Percentiles rank a stretch among this genome's conserved stretches.
These are phyloP conservation scores for Ovibos moschatus DNA, from an alignment of 2,113 vertebrate species.

Conservation along the genomic window DNA sequence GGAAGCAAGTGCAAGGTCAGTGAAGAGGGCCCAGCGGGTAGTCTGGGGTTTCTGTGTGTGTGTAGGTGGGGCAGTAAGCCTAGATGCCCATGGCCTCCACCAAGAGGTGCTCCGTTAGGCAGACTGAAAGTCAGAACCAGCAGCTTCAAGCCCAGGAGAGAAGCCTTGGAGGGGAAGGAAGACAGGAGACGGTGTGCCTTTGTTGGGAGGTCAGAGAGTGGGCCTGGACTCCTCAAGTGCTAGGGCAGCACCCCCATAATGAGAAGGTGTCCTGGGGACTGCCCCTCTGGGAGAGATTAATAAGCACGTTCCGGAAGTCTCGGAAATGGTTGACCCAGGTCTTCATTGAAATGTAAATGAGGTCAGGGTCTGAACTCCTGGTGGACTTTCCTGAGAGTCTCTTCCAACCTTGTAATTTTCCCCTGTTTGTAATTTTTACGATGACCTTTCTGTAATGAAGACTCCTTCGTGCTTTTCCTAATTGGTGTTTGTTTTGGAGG, in stretches of 20 bases:
- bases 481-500: slow-evolving; percentile 29
- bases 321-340: background rate
- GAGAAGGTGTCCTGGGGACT: background rate
- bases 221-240: background rate
- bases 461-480: background rate
- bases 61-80: rapidly evolving
- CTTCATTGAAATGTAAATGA: background rate
- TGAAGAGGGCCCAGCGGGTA: background rate
- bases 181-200: background rate
- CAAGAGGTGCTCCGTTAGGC: background rate
- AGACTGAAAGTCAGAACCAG: background rate
- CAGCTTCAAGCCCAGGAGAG: background rate
- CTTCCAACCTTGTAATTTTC: slow-evolving; percentile 1
- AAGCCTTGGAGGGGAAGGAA: background rate
- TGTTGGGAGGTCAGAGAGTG: too few species aligned
- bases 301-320: background rate
- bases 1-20: background rate
- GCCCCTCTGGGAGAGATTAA: background rate
- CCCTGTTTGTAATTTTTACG: background rate
- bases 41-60: background rate
- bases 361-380: background rate
- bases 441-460: slow-evolving; percentile 16
- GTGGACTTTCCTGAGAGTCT: background rate
- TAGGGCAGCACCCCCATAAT: background rate
- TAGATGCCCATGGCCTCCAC: background rate